Conservation (phyloP, 1,140 invertebrate species). For the Latrodectus geometricus region DNA sequence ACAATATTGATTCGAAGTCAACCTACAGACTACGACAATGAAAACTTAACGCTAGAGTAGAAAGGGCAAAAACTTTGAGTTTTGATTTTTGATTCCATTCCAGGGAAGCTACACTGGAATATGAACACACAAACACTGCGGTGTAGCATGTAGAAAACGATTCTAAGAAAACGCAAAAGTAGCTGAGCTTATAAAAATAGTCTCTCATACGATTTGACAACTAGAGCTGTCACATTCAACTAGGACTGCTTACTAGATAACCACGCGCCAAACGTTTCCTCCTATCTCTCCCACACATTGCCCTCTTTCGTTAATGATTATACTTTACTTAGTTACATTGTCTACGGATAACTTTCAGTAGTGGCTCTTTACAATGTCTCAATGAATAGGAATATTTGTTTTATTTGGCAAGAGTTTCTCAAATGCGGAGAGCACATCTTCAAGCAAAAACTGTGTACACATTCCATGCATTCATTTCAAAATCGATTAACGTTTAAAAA, state of each 20-base stretch:
- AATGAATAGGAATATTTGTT: conserved; percentile 58
- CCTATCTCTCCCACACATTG: background rate
- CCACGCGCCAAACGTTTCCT: conserved; percentile 15
- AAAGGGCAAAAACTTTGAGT: conserved; percentile 59
- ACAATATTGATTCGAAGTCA: conserved; percentile 20
- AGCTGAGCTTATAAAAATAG: conserved; percentile 62
- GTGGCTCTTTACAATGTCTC: conserved; percentile 50
- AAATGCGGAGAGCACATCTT: conserved; percentile 28
- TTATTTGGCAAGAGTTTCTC: conserved; percentile 51
- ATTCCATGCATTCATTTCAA: background rate
- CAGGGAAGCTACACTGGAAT: conserved; percentile 36
- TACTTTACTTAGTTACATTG: conserved; percentile 44
- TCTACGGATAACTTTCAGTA: conserved; percentile 50
- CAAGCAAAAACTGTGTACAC: conserved; percentile 4
- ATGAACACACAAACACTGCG: conserved; percentile 57
- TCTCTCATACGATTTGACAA: conserved; percentile 61
- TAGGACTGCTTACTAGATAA: conserved; percentile 59
- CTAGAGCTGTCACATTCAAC: conserved; percentile 56
- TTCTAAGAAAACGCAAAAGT: conserved; percentile 61
- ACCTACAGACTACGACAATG: conserved; percentile 42
- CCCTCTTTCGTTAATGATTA: conserved; percentile 32
- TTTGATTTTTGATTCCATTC: conserved; percentile 62
- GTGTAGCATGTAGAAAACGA: conserved; percentile 60
- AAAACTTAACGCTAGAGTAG: conserved; percentile 61
- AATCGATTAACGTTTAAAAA: too few species aligned